Conservation (phyloP, 2,797 vertebrate species). For the Chanos chanos region DNA sequence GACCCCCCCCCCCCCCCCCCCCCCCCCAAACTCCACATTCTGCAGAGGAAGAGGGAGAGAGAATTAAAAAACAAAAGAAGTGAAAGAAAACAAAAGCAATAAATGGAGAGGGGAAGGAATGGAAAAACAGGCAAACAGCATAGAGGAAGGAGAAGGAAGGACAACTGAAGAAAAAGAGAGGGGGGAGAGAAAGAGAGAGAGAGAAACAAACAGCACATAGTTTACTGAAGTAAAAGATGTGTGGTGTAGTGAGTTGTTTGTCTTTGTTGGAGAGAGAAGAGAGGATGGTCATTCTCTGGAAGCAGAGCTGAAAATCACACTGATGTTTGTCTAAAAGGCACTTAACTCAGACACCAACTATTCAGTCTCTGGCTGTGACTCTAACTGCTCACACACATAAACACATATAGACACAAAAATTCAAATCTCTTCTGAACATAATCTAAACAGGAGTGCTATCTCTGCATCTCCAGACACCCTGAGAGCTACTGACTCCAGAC, state of each 20-base stretch:
- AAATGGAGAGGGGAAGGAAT: conserved; percentile 1
- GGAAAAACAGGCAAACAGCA: neutral
- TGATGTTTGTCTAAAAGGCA: too few species aligned
- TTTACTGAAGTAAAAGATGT: neutral
- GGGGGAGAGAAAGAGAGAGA: neutral
- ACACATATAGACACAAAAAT: too few species aligned
- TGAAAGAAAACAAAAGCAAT: neutral
- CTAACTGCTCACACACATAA: too few species aligned
- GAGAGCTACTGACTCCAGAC: too few species aligned
- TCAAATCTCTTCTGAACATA: too few species aligned
- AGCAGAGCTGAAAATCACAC: too few species aligned
- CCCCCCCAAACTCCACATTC: too few species aligned
- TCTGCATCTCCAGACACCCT: too few species aligned
- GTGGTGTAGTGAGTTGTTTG: too few species aligned
- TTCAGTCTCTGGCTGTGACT: too few species aligned
- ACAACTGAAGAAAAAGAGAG: neutral
- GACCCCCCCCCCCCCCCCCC: conserved; percentile 68
- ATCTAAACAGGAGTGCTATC: conserved; percentile 13
- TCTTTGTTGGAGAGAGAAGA: neutral
- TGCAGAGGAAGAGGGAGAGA: conserved; percentile 37
- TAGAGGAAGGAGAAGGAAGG: neutral
- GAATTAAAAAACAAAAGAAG: neutral
- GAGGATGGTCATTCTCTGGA: neutral
- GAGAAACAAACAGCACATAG: neutral
- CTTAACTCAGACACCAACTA: too few species aligned